Evolutionary conservation across 2,113 vertebrate genomes (phyloP).

Genomic region (Athene noctua): DNA sequence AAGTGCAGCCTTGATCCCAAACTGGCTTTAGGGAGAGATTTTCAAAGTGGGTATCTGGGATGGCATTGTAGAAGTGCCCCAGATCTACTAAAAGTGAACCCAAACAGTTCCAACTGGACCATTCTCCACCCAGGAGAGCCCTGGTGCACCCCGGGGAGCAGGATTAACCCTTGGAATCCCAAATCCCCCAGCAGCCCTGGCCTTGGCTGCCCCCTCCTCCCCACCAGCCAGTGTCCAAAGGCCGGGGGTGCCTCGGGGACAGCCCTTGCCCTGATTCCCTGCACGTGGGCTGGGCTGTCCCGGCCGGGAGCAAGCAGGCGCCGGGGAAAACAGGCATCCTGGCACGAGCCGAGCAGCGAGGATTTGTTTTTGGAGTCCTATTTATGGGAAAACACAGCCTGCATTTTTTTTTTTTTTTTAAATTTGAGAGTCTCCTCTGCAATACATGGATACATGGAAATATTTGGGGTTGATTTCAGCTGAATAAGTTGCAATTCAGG

Average conservation of each 20-base stretch:
- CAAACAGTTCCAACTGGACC: not conserved
- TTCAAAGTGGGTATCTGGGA: not conserved
- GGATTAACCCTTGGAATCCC: not conserved
- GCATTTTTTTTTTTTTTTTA: not conserved
- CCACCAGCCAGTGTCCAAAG: accelerated
- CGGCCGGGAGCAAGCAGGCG: not conserved
- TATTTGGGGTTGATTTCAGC: not conserved
- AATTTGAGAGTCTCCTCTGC: not conserved
- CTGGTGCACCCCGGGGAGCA: accelerated
- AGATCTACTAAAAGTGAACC: not conserved
- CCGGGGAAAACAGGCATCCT: not conserved
- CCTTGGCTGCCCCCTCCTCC: not conserved
- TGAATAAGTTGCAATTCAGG: not conserved
- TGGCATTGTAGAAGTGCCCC: not conserved
- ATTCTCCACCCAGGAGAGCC: not conserved
- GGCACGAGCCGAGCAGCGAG: accelerated
- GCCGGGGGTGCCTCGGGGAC: accelerated
- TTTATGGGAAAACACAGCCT: not conserved
- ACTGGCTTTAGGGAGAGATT: not conserved
- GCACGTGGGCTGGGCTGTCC: not conserved
- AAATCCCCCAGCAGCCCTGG: accelerated
- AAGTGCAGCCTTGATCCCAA: not conserved
- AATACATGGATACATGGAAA: too few species aligned
- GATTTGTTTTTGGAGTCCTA: not conserved
- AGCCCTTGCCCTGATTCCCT: not conserved